Evolutionary conservation across 2,797 vertebrate species (phyloP).

Genomic region (Rhinoraja longicauda): DNA sequence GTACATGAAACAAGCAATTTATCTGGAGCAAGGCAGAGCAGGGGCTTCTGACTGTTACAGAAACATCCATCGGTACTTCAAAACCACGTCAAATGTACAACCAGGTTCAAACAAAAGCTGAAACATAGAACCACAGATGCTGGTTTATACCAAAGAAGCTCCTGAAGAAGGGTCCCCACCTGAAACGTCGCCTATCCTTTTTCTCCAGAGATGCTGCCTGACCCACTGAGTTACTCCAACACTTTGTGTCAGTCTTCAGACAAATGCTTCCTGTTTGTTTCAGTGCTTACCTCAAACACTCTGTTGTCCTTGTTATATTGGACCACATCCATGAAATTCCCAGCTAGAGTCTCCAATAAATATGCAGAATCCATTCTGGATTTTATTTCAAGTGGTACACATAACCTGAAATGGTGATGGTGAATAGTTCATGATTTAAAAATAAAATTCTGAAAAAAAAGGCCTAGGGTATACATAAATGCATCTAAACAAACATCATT

Average conservation of each 20-base stretch:
- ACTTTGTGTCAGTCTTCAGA: not conserved
- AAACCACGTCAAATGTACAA: too few species aligned
- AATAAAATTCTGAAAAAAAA: not conserved
- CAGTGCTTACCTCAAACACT: conserved; percentile 57
- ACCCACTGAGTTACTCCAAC: too few species aligned
- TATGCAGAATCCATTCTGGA: conserved; percentile 59
- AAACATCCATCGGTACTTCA: not conserved
- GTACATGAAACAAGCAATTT: not conserved
- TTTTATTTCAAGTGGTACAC: conserved; percentile 58
- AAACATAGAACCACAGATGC: too few species aligned
- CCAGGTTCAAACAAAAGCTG: too few species aligned
- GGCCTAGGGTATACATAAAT: not conserved
- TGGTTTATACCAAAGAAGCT: too few species aligned
- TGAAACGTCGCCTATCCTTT: too few species aligned
- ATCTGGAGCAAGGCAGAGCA: not conserved
- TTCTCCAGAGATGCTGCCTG: too few species aligned
- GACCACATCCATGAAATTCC: conserved; percentile 60
- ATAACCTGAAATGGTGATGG: conserved; percentile 54
- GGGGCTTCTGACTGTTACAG: not conserved
- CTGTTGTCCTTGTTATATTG: conserved; percentile 61
- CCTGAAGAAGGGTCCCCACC: too few species aligned
- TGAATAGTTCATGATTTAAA: not conserved
- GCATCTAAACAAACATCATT: not conserved
- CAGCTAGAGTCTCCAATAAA: conserved; percentile 61
- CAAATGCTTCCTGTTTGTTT: not conserved